Evolutionary conservation across 2,888 invertebrate species (phyloP), one percentile per base, ranked within the genome.

Genomic region (Galerucella calmariensis): DNA sequence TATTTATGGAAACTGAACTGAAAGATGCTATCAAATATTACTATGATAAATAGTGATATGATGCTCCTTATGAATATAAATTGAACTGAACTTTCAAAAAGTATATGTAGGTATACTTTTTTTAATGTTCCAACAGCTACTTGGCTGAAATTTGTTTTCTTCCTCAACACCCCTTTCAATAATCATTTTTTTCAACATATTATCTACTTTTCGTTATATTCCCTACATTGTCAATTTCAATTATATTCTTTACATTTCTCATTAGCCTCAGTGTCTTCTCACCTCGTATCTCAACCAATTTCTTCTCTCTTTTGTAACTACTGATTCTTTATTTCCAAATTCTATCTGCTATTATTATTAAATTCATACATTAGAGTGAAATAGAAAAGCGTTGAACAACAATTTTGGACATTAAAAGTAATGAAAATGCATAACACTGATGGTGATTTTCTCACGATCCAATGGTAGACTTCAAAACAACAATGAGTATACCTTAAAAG

Each of bases 401-500:
- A 56, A 67, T 16, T 41, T 70, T 65, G 65, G 44, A 48, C 58
- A 73, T 66, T 63, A 10, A 59, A 62, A 62, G 44, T 72, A 35
- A 73, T 62, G 75, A 66, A 16, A 56, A 20, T 68, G 56, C 27
- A 58, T 69, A 75, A 75, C 75, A 73, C 51, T 69, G 67, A 75
- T 61, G 69, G 53, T 53, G 69, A 61, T 69, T 62, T 58, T 72
- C 66, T 59, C 61, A 72, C 65, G 51, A 61, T 59, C 69, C 62
- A 75, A 73, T 27, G 75, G 65, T 72, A 73, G 73, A 76, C 72
- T 75, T 74, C 73, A 76, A 74, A 70, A 75, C 75, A 74, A 73
- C 67, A 75, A 77, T 77, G 79, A 81, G 78, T 79, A 77, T 78
- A 79, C 72, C 80, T 82, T 73, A 20, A 81, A 81, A 27, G 44